Conservation (phyloP, 2,888 invertebrate species). For the Psylliodes chrysocephalus region DNA sequence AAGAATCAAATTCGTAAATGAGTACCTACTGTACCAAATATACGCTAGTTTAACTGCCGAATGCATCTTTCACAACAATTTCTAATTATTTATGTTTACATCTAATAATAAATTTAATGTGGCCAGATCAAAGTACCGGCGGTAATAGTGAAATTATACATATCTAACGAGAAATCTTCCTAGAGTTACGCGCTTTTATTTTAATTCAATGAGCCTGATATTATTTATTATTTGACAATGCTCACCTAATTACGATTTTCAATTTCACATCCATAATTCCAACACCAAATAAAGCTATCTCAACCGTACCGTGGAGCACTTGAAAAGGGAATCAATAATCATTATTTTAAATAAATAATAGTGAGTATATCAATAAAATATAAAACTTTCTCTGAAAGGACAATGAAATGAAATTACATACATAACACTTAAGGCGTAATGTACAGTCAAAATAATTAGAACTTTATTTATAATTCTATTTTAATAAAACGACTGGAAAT, state of each 20-base stretch:
- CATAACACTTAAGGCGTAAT: not conserved
- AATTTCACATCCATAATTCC: slow-evolving; percentile 15
- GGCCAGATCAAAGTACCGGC: not conserved
- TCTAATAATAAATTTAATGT: too few species aligned
- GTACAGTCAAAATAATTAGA: not conserved
- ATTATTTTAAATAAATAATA: slow-evolving; percentile 5
- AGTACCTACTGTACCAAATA: too few species aligned
- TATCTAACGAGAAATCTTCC: slow-evolving; percentile 1
- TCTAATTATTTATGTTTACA: too few species aligned
- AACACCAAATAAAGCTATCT: slow-evolving; percentile 26
- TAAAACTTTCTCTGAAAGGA: not conserved
- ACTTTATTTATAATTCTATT: too few species aligned
- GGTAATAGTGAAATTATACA: not conserved
- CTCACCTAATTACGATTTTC: slow-evolving; percentile 17
- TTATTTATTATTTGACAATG: slow-evolving; percentile 8
- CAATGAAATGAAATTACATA: not conserved
- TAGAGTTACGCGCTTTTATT: slow-evolving; percentile 8
- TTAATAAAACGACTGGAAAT: too few species aligned
- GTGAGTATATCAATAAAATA: not conserved
- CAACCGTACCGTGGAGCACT: not conserved
- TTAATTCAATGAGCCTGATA: slow-evolving; percentile 4
- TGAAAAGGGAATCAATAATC: slow-evolving; percentile 2
- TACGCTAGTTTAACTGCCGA: too few species aligned
- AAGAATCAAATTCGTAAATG: too few species aligned
- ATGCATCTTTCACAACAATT: too few species aligned